phyloP scores from a whole-genome alignment of 2,797 vertebrate genomes.

The Lacerta agilis region DNA sequence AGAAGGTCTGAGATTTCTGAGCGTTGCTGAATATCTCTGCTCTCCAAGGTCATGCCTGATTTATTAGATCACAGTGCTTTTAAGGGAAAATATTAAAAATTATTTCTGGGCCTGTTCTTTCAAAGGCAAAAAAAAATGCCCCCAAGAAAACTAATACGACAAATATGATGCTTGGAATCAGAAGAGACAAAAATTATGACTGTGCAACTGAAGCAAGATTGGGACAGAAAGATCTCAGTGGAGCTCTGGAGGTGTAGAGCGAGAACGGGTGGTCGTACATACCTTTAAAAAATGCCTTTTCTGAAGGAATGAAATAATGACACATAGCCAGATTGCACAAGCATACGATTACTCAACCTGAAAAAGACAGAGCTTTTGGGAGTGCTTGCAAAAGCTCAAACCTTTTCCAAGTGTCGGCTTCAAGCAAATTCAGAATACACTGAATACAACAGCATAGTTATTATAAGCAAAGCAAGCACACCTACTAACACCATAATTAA shows the following conservation, averaged over 20 bases:
- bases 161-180: background rate
- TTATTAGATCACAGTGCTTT: constrained; percentile 24
- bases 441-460: too few relatives aligned
- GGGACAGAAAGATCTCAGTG: background rate
- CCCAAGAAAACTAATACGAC: background rate
- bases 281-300: background rate
- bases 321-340: background rate
- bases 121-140: background rate
- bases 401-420: too few relatives aligned
- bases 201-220: background rate
- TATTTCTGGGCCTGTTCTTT: background rate
- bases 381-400: background rate
- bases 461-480: too few relatives aligned
- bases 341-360: too few relatives aligned
- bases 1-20: constrained; percentile 9
- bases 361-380: background rate
- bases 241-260: background rate
- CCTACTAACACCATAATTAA: too few relatives aligned
- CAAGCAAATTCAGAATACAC: too few relatives aligned
- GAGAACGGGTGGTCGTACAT: background rate
- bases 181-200: background rate
- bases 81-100: constrained; percentile 22
- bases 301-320: background rate
- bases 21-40: constrained; percentile 1
- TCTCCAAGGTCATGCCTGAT: constrained; percentile 23